phyloP scores from a whole-genome alignment of 2,113 vertebrate genomes.

The Sula dactylatra region DNA sequence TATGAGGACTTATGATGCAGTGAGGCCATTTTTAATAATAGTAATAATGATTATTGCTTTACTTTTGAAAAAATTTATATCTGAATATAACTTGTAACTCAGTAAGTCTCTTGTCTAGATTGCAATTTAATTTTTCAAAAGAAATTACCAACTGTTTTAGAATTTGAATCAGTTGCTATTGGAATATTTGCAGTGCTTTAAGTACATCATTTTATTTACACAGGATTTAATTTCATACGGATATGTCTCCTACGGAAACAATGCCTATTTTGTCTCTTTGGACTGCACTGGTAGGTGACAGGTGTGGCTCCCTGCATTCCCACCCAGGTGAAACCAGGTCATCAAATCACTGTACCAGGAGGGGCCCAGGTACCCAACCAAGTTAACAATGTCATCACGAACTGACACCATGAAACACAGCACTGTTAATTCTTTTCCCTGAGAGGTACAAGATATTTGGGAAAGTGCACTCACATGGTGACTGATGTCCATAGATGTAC shows the following conservation, averaged over 20 bases:
- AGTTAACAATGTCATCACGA: background rate
- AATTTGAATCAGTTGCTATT: background rate
- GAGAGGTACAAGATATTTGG: background rate
- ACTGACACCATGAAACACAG: background rate
- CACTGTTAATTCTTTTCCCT: background rate
- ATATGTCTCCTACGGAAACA: background rate
- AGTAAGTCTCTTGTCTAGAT: background rate
- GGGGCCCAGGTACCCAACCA: background rate
- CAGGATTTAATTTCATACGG: background rate
- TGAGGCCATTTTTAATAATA: background rate
- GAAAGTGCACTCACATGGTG: background rate
- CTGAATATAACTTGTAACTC: background rate
- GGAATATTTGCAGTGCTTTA: background rate
- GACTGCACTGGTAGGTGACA: background rate
- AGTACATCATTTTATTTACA: background rate
- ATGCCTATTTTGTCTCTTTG: background rate
- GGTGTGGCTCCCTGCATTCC: background rate
- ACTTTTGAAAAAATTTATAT: background rate
- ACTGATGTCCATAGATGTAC: background rate
- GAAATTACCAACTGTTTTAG: background rate
- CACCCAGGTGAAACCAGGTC: background rate
- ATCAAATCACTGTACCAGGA: background rate
- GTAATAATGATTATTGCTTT: background rate
- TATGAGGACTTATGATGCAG: background rate
- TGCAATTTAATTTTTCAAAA: slow-evolving; percentile 6